Evolutionary conservation across 1,140 invertebrate species (phyloP).

Genomic region (Lordiphosa mommai): DNA sequence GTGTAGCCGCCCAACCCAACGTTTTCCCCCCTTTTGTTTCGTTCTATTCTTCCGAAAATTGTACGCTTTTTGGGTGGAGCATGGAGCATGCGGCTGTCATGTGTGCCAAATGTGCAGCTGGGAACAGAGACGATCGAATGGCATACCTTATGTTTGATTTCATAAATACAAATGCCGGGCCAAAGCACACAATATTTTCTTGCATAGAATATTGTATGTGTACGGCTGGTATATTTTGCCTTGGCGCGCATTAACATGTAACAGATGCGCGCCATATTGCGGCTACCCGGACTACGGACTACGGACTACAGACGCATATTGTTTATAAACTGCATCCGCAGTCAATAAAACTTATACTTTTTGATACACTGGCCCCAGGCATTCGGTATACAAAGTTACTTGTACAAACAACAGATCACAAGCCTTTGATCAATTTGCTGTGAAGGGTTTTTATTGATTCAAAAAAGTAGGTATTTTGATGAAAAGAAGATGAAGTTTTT

Average conservation of each 20-base stretch:
- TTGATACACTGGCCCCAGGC: slow-evolving; percentile 53
- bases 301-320: slow-evolving; percentile 28
- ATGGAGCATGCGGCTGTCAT: slow-evolving; percentile 70
- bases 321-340: slow-evolving; percentile 76
- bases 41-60: slow-evolving; percentile 31
- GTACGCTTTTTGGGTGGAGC: neutral
- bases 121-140: slow-evolving; percentile 43
- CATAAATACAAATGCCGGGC: slow-evolving; percentile 60
- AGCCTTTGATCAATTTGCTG: too few species aligned
- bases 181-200: slow-evolving; percentile 11
- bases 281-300: slow-evolving; percentile 25
- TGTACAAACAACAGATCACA: neutral
- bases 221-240: slow-evolving; percentile 43
- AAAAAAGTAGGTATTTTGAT: too few species aligned
- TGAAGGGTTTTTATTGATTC: too few species aligned
- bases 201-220: slow-evolving; percentile 2
- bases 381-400: slow-evolving; percentile 40
- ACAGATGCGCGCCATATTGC: slow-evolving; percentile 74
- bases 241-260: slow-evolving; percentile 62
- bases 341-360: slow-evolving; percentile 76
- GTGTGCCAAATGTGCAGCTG: slow-evolving; percentile 74
- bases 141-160: slow-evolving; percentile 73
- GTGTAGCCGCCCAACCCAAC: too few species aligned
- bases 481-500: too few species aligned
- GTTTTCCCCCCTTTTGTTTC: slow-evolving; percentile 3